phyloP scores from a whole-genome alignment of 2,113 vertebrate genomes.

The Zootoca vivipara region DNA sequence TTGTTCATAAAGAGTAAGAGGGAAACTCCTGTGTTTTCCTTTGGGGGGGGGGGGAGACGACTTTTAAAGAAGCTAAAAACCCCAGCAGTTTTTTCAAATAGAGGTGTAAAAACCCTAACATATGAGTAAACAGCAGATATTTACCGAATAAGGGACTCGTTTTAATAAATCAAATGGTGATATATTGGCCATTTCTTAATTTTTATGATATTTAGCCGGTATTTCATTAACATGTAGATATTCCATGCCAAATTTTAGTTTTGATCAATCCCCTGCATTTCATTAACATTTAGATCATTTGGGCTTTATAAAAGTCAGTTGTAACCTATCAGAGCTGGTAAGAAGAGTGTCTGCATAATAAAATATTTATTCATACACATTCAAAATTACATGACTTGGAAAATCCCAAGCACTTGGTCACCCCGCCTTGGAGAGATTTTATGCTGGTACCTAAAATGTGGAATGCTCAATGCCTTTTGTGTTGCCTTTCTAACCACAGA shows the following conservation, averaged over 20 bases:
- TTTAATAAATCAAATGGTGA: not conserved
- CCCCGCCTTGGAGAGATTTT: not conserved
- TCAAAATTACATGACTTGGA: not conserved
- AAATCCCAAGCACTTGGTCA: not conserved
- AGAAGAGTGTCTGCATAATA: not conserved
- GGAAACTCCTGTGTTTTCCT: not conserved
- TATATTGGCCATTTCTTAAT: not conserved
- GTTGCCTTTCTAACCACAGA: not conserved
- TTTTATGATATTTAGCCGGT: not conserved
- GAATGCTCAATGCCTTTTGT: not conserved
- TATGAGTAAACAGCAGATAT: not conserved
- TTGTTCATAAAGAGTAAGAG: not conserved
- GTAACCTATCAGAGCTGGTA: not conserved
- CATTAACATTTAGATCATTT: not conserved
- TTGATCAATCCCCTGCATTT: not conserved
- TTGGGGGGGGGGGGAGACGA: accelerated
- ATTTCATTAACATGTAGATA: not conserved
- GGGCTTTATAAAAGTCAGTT: not conserved
- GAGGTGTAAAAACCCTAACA: no score
- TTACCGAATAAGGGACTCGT: not conserved
- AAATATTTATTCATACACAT: not conserved
- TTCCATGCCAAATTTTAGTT: not conserved
- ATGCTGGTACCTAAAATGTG: not conserved
- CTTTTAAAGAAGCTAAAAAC: no score
- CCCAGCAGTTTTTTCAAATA: no score